These are phyloP conservation scores for Phoxinus phoxinus DNA, from an alignment of 2,113 vertebrate genomes.

Conservation along the genomic window DNA sequence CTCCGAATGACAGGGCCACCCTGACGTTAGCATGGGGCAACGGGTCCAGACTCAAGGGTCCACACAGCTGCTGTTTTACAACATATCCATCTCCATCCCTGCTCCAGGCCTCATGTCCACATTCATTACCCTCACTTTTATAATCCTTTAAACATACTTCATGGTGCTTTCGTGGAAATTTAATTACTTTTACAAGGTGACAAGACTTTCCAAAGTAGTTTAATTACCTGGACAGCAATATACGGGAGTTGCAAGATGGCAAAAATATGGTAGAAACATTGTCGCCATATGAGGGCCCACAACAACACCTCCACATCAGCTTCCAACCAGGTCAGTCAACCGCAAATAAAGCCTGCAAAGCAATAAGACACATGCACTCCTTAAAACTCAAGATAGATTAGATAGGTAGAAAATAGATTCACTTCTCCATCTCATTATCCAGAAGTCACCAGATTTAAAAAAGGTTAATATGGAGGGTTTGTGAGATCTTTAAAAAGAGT, in stretches of 20 bases:
- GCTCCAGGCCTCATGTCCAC: slow-evolving; percentile 38
- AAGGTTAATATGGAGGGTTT: slow-evolving; percentile 36
- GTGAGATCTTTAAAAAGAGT: slow-evolving; percentile 41
- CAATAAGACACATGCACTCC: not conserved
- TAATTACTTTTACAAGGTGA: slow-evolving; percentile 63
- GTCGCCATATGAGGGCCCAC: not conserved
- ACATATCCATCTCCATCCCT: slow-evolving; percentile 16
- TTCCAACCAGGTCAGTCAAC: not conserved
- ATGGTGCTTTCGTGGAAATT: slow-evolving; percentile 58
- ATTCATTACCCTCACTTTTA: slow-evolving; percentile 54
- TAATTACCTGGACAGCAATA: slow-evolving; percentile 49
- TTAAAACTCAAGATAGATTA: not conserved
- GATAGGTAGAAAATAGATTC: not conserved
- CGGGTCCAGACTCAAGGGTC: slow-evolving; percentile 1
- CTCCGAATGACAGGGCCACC: slow-evolving; percentile 34
- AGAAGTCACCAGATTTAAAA: slow-evolving; percentile 29
- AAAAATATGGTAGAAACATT: not conserved
- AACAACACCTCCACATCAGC: slow-evolving; percentile 4
- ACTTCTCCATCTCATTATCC: slow-evolving; percentile 12
- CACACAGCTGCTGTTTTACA: slow-evolving; percentile 53
- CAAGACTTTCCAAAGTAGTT: slow-evolving; percentile 58
- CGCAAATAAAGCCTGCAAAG: not conserved
- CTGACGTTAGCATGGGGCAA: not conserved
- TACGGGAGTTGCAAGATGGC: slow-evolving; percentile 4
- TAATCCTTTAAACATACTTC: slow-evolving; percentile 59